Base-by-base conservation (phyloP, 2,888 invertebrate genomes). In the Eupithecia abbreviata region DNA sequence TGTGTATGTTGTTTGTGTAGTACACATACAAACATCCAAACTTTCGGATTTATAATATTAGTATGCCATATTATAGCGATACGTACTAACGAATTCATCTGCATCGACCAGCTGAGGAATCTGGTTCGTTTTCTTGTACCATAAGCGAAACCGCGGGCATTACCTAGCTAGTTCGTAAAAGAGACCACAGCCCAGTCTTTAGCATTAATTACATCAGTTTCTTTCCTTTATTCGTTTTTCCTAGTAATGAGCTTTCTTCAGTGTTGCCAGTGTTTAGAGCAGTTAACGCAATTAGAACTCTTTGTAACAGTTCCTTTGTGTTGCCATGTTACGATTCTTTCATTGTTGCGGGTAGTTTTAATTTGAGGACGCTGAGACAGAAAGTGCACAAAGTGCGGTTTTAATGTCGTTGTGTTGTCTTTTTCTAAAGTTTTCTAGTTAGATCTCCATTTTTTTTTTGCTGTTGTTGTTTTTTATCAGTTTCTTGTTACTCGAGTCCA, bases 281-380 rank as follows among this genome's bases (percentile, higher is more conserved):
- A 73, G 71, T 78, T 78, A 78, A 76, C 78, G 73, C 78, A 78
- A 80, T 80, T 80, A 80, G 78, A 77, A 30, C 74, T 76, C 77
- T 76, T 80, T 78, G 79, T 77, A 74, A 71, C 55, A 30, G 45
- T 41, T 70, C 69, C 73, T 78, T 80, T 80, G 68, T 78, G 78
- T 78, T 77, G 76, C 76, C 74, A 74, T 77, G 71, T 74, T 71
- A 70, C 75, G 51, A 62, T 79, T 70, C 71, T 58, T 70, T 30
- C 73, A 70, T 41, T 72, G 72, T 72, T 72, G 75, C 47, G 75
- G 75, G 68, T 71, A 68, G 62, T 62, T 77, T 73, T 75, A 70
- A 77, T 75, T 75, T 73, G 75, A 30, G 18, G 30, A 62, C 10
- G 62, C 30, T 62, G 62, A 58, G 58, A 62, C 30, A 30, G 18